A percentile compares a stretch with the other conserved stretches of the same genome.
Evolutionary conservation across 2,113 vertebrate genomes (phyloP).

Genomic region (Rhombomys opimus): DNA sequence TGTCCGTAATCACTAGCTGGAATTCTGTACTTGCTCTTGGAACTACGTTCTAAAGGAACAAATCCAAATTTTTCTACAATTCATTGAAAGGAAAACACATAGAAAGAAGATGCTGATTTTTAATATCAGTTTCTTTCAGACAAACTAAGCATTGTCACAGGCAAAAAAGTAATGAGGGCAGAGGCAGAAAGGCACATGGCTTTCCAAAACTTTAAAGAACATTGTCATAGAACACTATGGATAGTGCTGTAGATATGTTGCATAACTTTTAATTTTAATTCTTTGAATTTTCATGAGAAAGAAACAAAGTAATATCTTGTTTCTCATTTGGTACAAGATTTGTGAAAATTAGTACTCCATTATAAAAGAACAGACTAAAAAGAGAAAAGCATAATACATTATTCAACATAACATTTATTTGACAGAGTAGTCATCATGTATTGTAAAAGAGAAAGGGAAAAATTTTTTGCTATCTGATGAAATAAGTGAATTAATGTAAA

Average conservation of each 20-base stretch:
- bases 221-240: neutral
- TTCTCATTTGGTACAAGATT: neutral
- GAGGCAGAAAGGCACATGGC: neutral
- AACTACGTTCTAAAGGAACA: slow-evolving; percentile 17
- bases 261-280: neutral
- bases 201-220: slow-evolving; percentile 39
- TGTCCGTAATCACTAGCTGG: neutral
- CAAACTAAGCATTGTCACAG: neutral
- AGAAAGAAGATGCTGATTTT: slow-evolving; percentile 16
- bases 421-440: neutral
- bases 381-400: neutral
- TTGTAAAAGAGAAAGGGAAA: neutral
- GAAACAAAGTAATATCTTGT: neutral
- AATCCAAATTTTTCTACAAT: neutral
- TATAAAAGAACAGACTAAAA: neutral
- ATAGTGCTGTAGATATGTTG: neutral
- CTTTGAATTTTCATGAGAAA: neutral
- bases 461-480: neutral
- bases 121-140: neutral
- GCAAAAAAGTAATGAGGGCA: neutral
- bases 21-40: neutral
- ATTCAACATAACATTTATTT: neutral
- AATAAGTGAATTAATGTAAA: neutral
- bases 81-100: neutral
- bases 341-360: neutral